These are phyloP conservation scores for Nibea albiflora DNA, from an alignment of 2,113 vertebrate genomes.

Conservation along the genomic window DNA sequence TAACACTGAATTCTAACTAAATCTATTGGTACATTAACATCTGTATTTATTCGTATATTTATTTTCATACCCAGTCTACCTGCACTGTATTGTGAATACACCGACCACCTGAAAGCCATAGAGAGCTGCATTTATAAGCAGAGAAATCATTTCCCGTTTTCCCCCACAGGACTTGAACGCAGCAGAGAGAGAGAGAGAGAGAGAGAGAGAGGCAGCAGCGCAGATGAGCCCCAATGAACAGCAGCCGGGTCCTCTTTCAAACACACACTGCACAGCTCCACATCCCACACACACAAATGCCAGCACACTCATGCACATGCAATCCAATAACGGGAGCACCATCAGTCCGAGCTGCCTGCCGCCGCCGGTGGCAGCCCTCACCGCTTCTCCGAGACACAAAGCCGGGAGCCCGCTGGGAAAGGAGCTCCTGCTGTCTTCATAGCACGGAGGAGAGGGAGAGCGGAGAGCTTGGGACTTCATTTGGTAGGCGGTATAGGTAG, in stretches of 20 bases:
- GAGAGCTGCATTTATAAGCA: conserved; percentile 30
- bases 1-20: not conserved
- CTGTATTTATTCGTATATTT: not conserved
- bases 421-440: conserved; percentile 39
- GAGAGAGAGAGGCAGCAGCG: conserved; percentile 37
- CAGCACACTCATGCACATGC: conserved; percentile 58
- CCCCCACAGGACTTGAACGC: conserved; percentile 68
- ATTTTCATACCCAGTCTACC: not conserved
- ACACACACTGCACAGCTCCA: conserved; percentile 33
- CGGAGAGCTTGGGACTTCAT: conserved; percentile 28
- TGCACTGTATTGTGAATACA: not conserved
- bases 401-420: conserved; percentile 44
- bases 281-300: conserved; percentile 58
- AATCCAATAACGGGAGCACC: conserved; percentile 46
- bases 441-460: conserved; percentile 39
- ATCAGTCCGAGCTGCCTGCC: conserved; percentile 58
- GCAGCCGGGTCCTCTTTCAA: conserved; percentile 61
- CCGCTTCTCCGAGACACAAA: conserved; percentile 40
- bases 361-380: conserved; percentile 42
- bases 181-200: conserved; percentile 49
- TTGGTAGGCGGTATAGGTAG: conserved; percentile 35
- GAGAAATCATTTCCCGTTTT: conserved; percentile 34
- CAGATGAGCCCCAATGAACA: conserved; percentile 68
- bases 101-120: conserved; percentile 11
- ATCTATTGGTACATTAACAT: not conserved